phyloP scores from a whole-genome alignment of 2,797 vertebrate genomes.

The Myripristis jacobus region DNA sequence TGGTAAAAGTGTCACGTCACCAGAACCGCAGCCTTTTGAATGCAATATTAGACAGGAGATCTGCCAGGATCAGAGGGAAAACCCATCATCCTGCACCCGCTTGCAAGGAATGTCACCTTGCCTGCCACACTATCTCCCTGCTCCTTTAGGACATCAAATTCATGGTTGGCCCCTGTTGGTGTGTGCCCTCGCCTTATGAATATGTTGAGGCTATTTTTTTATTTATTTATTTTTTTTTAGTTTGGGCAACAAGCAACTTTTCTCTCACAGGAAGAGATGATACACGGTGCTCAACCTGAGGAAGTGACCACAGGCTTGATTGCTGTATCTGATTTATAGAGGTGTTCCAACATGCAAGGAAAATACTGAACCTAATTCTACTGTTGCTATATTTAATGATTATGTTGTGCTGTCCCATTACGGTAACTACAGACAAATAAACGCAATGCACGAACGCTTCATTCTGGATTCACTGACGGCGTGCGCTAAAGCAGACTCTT shows the following conservation, averaged over 20 bases:
- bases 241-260: not conserved
- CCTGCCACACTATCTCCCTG: conserved; percentile 39
- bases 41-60: conserved; percentile 16
- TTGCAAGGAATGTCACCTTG: conserved; percentile 63
- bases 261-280: not conserved
- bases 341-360: no score
- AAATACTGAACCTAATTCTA: no score
- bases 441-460: not conserved
- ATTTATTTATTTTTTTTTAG: no score
- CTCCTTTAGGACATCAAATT: conserved; percentile 36
- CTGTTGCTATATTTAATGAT: no score
- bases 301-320: no score
- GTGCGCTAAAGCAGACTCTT: not conserved
- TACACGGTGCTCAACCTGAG: no score
- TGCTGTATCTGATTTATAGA: no score
- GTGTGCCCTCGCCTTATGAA: conserved; percentile 23
- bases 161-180: conserved; percentile 30
- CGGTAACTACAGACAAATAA: no score
- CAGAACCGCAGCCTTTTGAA: conserved; percentile 19
- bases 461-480: not conserved
- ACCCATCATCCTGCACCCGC: conserved; percentile 49
- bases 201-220: not conserved
- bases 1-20: conserved; percentile 45
- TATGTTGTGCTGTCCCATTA: no score
- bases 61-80: conserved; percentile 58